Evolutionary conservation across 2,797 vertebrate genomes (phyloP).

Genomic region (Aselliscus stoliczkanus): DNA sequence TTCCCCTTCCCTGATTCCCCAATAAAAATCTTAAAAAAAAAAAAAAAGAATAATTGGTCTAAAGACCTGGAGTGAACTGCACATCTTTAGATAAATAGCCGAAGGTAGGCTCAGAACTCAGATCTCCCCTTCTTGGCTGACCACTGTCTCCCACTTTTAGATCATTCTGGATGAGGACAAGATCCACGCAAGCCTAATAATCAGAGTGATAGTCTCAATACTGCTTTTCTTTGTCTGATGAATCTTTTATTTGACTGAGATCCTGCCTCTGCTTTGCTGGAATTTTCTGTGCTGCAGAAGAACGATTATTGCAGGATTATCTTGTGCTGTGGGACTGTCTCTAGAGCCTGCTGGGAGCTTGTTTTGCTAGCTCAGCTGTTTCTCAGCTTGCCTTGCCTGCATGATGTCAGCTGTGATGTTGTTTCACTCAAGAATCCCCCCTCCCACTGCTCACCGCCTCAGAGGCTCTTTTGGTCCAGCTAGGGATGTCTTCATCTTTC

Average conservation of each 20-base stretch:
- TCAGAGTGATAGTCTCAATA: background rate
- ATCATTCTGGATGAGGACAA: background rate
- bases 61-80: background rate
- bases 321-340: background rate
- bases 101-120: background rate
- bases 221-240: background rate
- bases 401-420: slow-evolving; percentile 56
- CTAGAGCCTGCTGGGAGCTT: slow-evolving; percentile 24
- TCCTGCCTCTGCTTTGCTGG: background rate
- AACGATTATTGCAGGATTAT: slow-evolving; percentile 41
- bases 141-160: background rate
- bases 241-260: background rate
- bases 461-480: slow-evolving; percentile 59
- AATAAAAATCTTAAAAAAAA: no score
- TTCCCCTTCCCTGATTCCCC: no score
- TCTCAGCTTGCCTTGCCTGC: background rate
- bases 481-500: slow-evolving; percentile 66
- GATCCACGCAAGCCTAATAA: background rate
- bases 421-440: slow-evolving; percentile 58
- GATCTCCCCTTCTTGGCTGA: background rate
- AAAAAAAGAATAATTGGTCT: background rate
- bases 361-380: slow-evolving; percentile 68
- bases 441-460: slow-evolving; percentile 19
- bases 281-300: slow-evolving; percentile 36
- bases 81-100: background rate